Evolutionary conservation across 2,797 vertebrate genomes (phyloP).

Genomic region (Microtus obscurus): DNA sequence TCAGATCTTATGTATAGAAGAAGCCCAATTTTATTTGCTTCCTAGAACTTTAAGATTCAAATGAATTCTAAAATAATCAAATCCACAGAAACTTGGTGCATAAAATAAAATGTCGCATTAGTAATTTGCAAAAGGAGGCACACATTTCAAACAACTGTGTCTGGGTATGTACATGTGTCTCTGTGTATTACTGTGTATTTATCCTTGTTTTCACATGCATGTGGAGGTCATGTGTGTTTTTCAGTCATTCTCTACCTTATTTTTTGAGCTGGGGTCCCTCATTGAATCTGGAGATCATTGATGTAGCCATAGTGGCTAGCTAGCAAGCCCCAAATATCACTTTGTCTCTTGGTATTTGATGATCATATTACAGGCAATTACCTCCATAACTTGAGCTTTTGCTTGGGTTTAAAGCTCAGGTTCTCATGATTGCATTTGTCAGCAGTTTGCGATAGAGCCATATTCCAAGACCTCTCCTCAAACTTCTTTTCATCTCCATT

Average conservation of each 20-base stretch:
- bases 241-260: background rate
- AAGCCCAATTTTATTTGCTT: background rate
- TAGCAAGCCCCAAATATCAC: background rate
- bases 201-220: background rate
- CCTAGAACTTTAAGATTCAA: background rate
- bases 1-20: background rate
- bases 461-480: background rate
- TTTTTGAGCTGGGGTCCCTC: background rate
- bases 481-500: background rate
- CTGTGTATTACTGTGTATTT: background rate
- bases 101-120: background rate
- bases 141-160: background rate
- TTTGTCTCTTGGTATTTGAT: background rate
- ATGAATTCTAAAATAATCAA: background rate
- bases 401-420: background rate
- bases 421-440: too few relatives aligned
- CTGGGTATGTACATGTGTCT: too few relatives aligned
- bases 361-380: background rate
- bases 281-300: background rate
- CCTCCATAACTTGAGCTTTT: background rate
- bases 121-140: background rate
- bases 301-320: background rate
- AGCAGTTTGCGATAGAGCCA: background rate
- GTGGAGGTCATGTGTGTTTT: background rate
- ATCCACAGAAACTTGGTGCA: background rate